Base-by-base conservation (phyloP, 53 echinoderm and acorn worm genomes). In the Antedon mediterranea region DNA sequence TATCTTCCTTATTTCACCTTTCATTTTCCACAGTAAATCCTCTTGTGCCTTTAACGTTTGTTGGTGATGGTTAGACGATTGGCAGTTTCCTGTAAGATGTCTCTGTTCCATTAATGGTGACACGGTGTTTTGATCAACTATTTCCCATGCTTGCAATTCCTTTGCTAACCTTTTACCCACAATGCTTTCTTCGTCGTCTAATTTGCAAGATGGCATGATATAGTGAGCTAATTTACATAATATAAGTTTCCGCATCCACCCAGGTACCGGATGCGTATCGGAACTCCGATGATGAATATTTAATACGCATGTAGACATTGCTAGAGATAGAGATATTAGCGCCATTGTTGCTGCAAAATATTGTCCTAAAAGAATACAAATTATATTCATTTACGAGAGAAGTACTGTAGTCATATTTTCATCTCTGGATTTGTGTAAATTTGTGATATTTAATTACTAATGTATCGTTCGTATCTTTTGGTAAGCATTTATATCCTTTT, bases 321-420 rank as follows among this genome's bases (percentile, higher is more conserved):
- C 92, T 28, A 98, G 81, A 13, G 92, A 98, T 28, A 90, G 78
- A 29, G 90, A 92, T 43, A 98, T 88, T 2, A 98, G 86, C 4
- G 88, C 98, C 98, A 98, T 98, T 4, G 98, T 98, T 43, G 86
- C 86, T 77, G 92, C 92, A 74, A 92, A 98, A 77, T 92, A 98
- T 37, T 98, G 92, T 71, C 98, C 98, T 98, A 31, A 27, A 28
- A 71, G 32, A 76, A 75, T 73, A 28, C 28, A 43, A 30, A 18
- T 57, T 11, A 57, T 18, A 57, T 57, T 18, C 37, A 37, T 11
- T n/a, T n/a, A n/a, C n/a, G n/a, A n/a, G n/a, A n/a, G n/a, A n/a
- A n/a, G n/a, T n/a, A n/a, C n/a, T n/a, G n/a, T n/a, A n/a, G n/a
- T n/a, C n/a, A n/a, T n/a, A n/a, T n/a, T n/a, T n/a, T n/a, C n/a